phyloP scores from a whole-genome alignment of 1,140 invertebrate species.

The Camponotus floridanus region DNA sequence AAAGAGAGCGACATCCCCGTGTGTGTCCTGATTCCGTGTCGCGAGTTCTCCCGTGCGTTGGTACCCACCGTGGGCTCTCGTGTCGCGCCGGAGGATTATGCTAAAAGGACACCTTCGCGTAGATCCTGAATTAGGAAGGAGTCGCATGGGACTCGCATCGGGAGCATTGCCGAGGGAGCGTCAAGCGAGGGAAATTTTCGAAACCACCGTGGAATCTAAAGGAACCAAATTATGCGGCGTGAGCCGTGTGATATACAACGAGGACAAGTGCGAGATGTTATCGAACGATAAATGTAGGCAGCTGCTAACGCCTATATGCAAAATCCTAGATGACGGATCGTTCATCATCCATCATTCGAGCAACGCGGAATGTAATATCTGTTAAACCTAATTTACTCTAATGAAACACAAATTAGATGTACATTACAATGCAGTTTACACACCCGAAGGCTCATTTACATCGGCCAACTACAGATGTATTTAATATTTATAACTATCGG shows the following conservation, averaged over 20 bases:
- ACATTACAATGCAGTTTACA: slow-evolving; percentile 17
- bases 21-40: slow-evolving; percentile 68
- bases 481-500: background rate
- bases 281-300: background rate
- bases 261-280: slow-evolving; percentile 13
- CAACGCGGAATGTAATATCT: slow-evolving; percentile 35
- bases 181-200: background rate
- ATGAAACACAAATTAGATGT: slow-evolving; percentile 47
- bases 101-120: slow-evolving; percentile 81
- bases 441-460: slow-evolving; percentile 2
- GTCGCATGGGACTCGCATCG: slow-evolving; percentile 13
- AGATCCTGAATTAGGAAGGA: slow-evolving; percentile 79
- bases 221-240: background rate
- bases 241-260: background rate
- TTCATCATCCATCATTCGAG: slow-evolving; percentile 53
- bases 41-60: slow-evolving; percentile 67
- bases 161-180: background rate
- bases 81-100: slow-evolving; percentile 83
- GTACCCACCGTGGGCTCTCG: slow-evolving; percentile 77
- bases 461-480: background rate
- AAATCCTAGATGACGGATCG: slow-evolving; percentile 56
- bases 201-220: background rate
- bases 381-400: slow-evolving; percentile 49
- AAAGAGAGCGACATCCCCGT: slow-evolving; percentile 59
- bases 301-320: slow-evolving; percentile 47